Evolutionary conservation across 2,797 vertebrate species (phyloP), one percentile per base, ranked within the genome.

Genomic region (Sebastes miniatus): DNA sequence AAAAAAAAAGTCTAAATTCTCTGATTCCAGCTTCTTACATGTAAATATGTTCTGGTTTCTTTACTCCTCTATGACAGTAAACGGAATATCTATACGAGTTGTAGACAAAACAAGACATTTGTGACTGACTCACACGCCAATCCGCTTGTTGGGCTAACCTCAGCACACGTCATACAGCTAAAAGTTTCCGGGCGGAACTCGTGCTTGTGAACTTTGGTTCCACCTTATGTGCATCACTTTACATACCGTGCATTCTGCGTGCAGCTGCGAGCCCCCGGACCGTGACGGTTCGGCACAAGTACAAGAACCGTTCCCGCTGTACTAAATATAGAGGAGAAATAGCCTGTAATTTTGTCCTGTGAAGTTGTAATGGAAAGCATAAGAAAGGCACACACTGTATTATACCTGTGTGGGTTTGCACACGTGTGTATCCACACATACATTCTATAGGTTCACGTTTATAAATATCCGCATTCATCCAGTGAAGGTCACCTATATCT

Each of bases 401-500:
- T 57, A 12, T 24, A 22, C 18, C 39, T 59, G 29, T 47, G 50
- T 31, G 43, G 24, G 52, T 69, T 66, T 78, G 9, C 11, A 31
- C 64, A 36, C 27, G 20, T 36, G 2, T 20, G 54, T 39, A 54
- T 27, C n/a, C 47, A 61, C 20, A 54, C 13, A 43, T 29, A 3
- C 10, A 14, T 80, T 76, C 59, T 47, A 14, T 20, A 18, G 18
- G 66, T 64, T 61, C 25, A 63, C 4, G 67, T 83, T 83, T 79
- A 69, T 63, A 81, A 69, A 81, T 25, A 76, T 62, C 58, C 64
- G n/a, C 73, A 66, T 85, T 84, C 67, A 79, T 80, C 36, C 43
- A 69, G 66, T 74, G 77, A 85, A 92, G 75, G 82, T 86, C 83
- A 81, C 22, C 69, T 50, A 71, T 31, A 34, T 58, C 24, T 57